Base-by-base conservation (phyloP, 2,797 vertebrate genomes). In the Danio choprae region DNA sequence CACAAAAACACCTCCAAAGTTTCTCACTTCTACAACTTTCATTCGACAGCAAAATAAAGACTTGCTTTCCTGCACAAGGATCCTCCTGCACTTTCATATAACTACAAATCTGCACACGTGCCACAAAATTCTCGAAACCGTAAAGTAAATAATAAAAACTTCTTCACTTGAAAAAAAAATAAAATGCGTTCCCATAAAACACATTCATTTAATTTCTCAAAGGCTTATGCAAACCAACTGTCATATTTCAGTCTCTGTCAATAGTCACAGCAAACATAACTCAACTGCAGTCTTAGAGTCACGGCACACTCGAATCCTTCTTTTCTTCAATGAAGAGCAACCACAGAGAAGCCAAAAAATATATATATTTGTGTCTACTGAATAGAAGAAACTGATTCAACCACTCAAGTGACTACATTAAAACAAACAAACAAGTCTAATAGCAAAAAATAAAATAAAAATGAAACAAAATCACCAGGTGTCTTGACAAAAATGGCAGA, bases 211-310 rank as follows among this genome's bases (percentile, higher is more conserved):
- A 80, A 51, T 73, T 83, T 84, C 60, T 59, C 22, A 64, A 44
- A 55, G 62, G 44, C 62, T 72, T 62, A 72, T 20, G 64, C 70
- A 81, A 72, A 80, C 63, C 55, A 20, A 83, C 84, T 18, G 40
- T 20, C 85, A 78, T 38, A 4, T 80, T 77, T 80, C 78, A 59
- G 63, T 81, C 76, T 85, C 84, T 84, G 69, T 82, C 59, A 77
- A 87, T 83, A 65, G 88, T 46, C 92, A 92, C 92, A 56, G 86
- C 92, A 92, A 92, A 88, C 85, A 76, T 48, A 80, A 87, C 90
- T 89, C 86, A 88, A 85, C 18, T 78, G 81, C 84, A 88, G 83
- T 84, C 77, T 74, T 86, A 81, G 77, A 85, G 77, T 88, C 87
- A 87, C 83, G 84, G 83, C 70, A 89, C 87, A 87, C 87, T 82